Evolutionary conservation across 2,888 invertebrate species (phyloP).

Genomic region (Drosophila setosimentum): DNA sequence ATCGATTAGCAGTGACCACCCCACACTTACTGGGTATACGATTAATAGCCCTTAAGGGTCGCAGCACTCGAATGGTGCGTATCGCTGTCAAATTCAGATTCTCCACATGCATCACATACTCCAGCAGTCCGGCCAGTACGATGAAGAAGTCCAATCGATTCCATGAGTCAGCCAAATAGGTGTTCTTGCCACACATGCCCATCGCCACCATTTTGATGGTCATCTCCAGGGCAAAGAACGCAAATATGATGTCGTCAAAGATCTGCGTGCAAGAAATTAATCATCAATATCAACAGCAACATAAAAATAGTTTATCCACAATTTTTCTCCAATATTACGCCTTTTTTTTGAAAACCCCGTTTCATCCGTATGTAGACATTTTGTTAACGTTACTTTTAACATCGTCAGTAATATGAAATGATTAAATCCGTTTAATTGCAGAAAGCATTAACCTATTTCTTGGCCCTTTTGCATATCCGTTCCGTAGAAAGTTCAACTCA

Average conservation of each 20-base stretch:
- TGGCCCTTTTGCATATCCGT: neutral
- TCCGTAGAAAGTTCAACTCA: neutral
- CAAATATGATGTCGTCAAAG: conserved; percentile 99
- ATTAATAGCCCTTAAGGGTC: conserved; percentile 99
- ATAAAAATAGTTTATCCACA: neutral
- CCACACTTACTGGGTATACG: conserved; percentile 98
- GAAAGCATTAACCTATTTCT: neutral
- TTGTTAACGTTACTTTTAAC: neutral
- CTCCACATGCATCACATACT: conserved; percentile 97
- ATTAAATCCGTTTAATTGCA: neutral
- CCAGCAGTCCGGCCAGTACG: conserved; percentile 96
- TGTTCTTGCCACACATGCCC: conserved; percentile 96
- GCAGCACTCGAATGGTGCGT: conserved; percentile 97
- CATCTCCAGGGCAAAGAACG: conserved; percentile 99
- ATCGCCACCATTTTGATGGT: conserved; percentile 99
- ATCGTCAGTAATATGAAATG: neutral
- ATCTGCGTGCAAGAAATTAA: conserved; percentile 87
- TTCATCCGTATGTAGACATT: neutral
- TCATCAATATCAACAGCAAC: neutral
- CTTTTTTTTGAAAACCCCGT: neutral
- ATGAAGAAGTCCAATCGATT: conserved; percentile 99
- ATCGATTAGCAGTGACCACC: neutral
- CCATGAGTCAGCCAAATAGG: conserved; percentile 99
- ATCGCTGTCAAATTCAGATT: conserved; percentile 99
- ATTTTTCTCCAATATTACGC: too few relatives aligned